Percentiles rank a stretch among this genome's conserved stretches.
phyloP scores from a whole-genome alignment of 2,888 invertebrate genomes.

The Eulithis prunata region DNA sequence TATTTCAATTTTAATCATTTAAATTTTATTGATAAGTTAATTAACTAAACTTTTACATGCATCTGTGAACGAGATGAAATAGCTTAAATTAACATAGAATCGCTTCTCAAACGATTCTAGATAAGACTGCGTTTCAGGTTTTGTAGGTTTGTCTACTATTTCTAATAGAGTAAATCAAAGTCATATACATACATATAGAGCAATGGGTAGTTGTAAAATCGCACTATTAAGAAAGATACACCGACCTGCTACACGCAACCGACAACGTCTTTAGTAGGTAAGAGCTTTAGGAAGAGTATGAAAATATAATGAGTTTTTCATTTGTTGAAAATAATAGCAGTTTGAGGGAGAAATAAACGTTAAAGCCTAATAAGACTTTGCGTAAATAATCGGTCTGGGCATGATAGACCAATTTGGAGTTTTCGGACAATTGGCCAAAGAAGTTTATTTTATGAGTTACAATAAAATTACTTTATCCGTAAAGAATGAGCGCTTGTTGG shows the following conservation, averaged over 20 bases:
- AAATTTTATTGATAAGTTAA: too few relatives aligned
- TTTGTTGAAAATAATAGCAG: slow-evolving; percentile 47
- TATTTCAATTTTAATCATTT: too few relatives aligned
- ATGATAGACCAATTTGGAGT: slow-evolving; percentile 23
- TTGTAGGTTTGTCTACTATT: too few relatives aligned
- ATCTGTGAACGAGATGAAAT: too few relatives aligned
- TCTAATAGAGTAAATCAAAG: too few relatives aligned
- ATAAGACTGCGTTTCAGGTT: too few relatives aligned
- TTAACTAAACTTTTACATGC: too few relatives aligned
- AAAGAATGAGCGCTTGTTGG: slow-evolving; percentile 4
- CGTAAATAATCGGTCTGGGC: slow-evolving; percentile 27
- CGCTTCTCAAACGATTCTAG: too few relatives aligned
- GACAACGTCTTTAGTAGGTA: slow-evolving; percentile 40
- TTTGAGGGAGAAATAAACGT: slow-evolving; percentile 37
- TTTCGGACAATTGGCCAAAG: slow-evolving; percentile 23
- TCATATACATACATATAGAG: too few relatives aligned
- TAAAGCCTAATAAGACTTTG: slow-evolving; percentile 33
- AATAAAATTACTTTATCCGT: slow-evolving; percentile 15
- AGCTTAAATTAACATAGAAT: too few relatives aligned
- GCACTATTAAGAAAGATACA: too few relatives aligned
- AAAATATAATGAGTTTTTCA: slow-evolving; percentile 48
- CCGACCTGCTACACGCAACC: not conserved
- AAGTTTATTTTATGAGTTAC: slow-evolving; percentile 30
- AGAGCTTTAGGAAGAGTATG: slow-evolving; percentile 34
- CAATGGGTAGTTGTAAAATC: too few relatives aligned